A percentile compares a stretch with the other conserved stretches of the same genome.
Conservation (phyloP, 1,140 invertebrate genomes). For the Octopus bimaculoides region DNA sequence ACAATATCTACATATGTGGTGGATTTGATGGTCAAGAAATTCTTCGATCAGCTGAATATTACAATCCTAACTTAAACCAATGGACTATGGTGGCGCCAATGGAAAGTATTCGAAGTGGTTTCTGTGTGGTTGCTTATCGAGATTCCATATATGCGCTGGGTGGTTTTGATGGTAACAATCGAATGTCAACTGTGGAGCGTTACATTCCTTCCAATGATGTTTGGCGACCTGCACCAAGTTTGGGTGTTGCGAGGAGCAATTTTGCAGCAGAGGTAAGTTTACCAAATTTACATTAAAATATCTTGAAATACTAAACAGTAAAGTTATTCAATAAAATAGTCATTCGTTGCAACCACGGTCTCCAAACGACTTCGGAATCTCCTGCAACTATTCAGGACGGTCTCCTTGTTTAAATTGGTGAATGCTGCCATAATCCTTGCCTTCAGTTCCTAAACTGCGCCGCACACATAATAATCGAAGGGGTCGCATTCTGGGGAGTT, state of each 20-base stretch:
- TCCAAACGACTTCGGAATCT: too few relatives aligned
- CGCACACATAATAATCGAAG: too few relatives aligned
- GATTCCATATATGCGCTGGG: conserved; percentile 60
- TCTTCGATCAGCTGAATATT: conserved; percentile 80
- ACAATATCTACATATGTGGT: conserved; percentile 62
- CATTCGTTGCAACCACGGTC: too few relatives aligned
- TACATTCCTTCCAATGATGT: conserved; percentile 69
- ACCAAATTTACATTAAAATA: too few relatives aligned
- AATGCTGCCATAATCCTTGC: too few relatives aligned
- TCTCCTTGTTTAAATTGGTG: too few relatives aligned
- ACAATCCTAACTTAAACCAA: conserved; percentile 77
- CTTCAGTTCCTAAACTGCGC: too few relatives aligned
- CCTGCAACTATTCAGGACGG: too few relatives aligned
- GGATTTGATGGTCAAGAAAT: conserved; percentile 90
- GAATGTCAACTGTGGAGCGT: conserved; percentile 59
- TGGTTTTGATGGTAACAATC: conserved; percentile 60
- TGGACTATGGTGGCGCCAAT: conserved; percentile 83
- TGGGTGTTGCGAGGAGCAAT: conserved; percentile 81
- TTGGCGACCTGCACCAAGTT: conserved; percentile 71
- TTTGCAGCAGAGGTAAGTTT: conserved; percentile 69
- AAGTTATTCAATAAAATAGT: too few relatives aligned
- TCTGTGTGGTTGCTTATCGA: conserved; percentile 52
- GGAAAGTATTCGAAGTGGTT: conserved; percentile 64
- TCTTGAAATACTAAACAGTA: too few relatives aligned
- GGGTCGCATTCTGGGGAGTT: too few relatives aligned